Base-by-base conservation (phyloP, 2,113 vertebrate species). In the Paraplagusia blochii region DNA sequence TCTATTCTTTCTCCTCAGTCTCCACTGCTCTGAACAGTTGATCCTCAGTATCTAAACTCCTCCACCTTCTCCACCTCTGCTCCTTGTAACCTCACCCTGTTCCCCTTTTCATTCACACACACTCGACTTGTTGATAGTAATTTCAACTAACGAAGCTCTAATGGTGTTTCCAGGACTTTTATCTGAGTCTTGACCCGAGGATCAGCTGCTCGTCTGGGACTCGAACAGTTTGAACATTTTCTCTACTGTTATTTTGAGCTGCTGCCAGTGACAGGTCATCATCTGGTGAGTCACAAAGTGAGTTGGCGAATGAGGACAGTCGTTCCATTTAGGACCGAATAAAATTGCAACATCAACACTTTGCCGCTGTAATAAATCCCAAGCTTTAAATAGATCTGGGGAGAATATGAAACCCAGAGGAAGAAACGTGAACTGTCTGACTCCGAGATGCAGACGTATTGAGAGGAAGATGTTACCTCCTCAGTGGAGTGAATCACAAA, bases 301-400 rank as follows among this genome's bases (percentile, higher is more conserved):
- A 54, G 48, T 49, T 6, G 5, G 36, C 9, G 14, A 66, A 51
- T 55, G 17, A 38, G 46, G 76, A 74, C 44, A 52, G 44, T 50
- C 9, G 55, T 35, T 66, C 56, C 34, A 58, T 69, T 70, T 72
- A 66, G 44, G 45, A 42, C 29, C 9, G 15, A 35, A 51, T 40
- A 62, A 77, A 69, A 14, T 72, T 59, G 47, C 66, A n/a, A 17
- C 7, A 43, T 77, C 63, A 59, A 11, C 54, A 35, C 18, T 39
- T 3, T 72, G 42, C 6, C 1, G 9, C 19, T 71, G 63, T 50
- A 71, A 58, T 36, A 19, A 54, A 71, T 63, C 59, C 35, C 53
- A 40, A 38, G 54, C 19, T 38, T 10, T 52, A 73, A 77, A 71
- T 74, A 66, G 54, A 62, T 45, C 53, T 15, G 34, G 17, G 13